Evolutionary conservation across 2,797 vertebrate species (phyloP), one percentile per base, ranked within the genome.

Genomic region (Moxostoma hubbsi): DNA sequence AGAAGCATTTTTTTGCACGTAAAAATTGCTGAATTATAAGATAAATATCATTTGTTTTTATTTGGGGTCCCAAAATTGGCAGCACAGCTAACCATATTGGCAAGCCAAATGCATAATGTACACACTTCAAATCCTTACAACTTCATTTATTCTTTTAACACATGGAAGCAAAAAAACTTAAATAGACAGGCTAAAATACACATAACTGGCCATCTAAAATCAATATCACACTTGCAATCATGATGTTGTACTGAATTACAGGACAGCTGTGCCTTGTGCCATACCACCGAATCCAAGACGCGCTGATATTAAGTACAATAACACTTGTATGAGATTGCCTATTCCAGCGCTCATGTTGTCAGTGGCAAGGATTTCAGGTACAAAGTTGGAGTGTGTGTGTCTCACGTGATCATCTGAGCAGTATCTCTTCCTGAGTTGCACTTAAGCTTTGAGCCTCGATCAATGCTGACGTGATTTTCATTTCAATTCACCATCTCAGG

Each of bases 381-480:
- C 75, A 79, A 62, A 79, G 83, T 84, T 88, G 83, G 63, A 84
- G 79, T 82, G 82, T 77, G 79, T 61, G 63, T 51, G 4, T 5
- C 24, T 64, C 13, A 47, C 24, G 63, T 73, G 73, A 51, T 74
- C 65, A 67, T 76, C 45, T 11, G 62, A 73, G 51, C 45, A 7
- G 58, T 45, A 61, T 71, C 50, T 65, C 10, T 12, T 67, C 75
- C 73, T 15, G 53, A 77, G 62, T 67, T 75, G 79, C 73, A 84
- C 73, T 84, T 81, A 81, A 76, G 72, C 75, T 69, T 72, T 24
- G 70, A 58, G 75, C 72, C 54, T 68, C 77, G 84, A 93, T 94
- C 93, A 87, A 93, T 94, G 89, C 81, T 88, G 88, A 91, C 87
- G 87, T 71, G 87, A 89, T 93, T 92, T 89, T 83, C 84, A 83